Conservation (phyloP, 2,113 vertebrate species). For the Calyptommatus sinebrachiatus region DNA sequence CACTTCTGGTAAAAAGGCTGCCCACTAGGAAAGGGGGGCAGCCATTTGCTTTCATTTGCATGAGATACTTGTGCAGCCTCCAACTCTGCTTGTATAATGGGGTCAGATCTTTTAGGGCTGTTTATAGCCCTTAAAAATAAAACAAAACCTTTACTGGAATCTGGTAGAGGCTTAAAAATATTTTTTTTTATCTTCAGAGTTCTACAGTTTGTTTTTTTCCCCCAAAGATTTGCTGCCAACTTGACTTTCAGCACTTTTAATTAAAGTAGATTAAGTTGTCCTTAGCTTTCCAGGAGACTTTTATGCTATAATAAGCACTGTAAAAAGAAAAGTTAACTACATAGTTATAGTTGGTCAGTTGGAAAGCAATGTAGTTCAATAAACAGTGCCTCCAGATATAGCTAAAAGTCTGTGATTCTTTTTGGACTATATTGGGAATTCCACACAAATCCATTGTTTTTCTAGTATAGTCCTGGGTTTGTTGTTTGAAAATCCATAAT, state of each 20-base stretch:
- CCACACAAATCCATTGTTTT: too few relatives aligned
- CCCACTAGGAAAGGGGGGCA: too few relatives aligned
- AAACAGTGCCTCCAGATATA: too few relatives aligned
- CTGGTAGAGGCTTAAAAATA: conserved; percentile 39
- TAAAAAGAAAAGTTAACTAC: conserved; percentile 2
- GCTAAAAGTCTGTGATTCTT: too few relatives aligned
- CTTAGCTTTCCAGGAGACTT: conserved; percentile 41
- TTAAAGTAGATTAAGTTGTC: conserved; percentile 31
- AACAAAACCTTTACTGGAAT: conserved; percentile 38
- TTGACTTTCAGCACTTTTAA: conserved; percentile 40
- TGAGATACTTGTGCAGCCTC: too few relatives aligned
- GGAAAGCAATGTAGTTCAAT: conserved; percentile 8
- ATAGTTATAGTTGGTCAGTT: background rate
- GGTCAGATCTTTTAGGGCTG: conserved; percentile 22
- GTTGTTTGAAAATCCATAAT: too few relatives aligned
- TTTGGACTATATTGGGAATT: too few relatives aligned
- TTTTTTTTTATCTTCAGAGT: background rate
- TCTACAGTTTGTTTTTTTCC: conserved; percentile 30
- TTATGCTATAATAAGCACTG: background rate
- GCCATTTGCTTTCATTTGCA: too few relatives aligned
- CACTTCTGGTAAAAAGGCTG: too few relatives aligned
- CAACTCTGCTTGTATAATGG: conserved; percentile 16
- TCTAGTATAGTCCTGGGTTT: too few relatives aligned
- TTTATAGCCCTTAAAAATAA: conserved; percentile 8
- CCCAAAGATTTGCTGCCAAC: background rate